Evolutionary conservation across 2,797 vertebrate species (phyloP).

Genomic region (Sebastes taczanowskii): DNA sequence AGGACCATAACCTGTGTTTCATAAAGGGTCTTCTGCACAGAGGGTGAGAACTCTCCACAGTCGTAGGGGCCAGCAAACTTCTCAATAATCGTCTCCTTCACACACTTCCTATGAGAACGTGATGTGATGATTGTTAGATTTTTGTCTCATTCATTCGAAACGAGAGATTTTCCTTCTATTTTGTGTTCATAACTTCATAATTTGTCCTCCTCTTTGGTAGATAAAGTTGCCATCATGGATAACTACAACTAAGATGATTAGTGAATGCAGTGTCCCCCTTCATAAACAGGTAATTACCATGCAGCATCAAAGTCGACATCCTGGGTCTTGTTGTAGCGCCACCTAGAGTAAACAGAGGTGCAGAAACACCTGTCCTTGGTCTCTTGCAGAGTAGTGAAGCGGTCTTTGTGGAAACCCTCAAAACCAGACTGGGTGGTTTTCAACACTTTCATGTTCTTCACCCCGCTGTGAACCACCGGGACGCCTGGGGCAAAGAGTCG

Average conservation of each 20-base stretch:
- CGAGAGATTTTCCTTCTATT: not conserved
- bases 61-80: conserved; percentile 92
- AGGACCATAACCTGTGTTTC: conserved; percentile 86
- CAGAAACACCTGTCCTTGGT: conserved; percentile 91
- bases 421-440: conserved; percentile 98
- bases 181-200: not conserved
- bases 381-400: conserved; percentile 91
- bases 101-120: conserved; percentile 79
- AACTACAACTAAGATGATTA: not conserved
- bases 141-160: not conserved
- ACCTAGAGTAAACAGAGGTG: conserved; percentile 89
- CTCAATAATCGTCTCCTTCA: conserved; percentile 87
- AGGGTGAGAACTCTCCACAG: conserved; percentile 90
- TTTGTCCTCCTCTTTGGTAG: not conserved
- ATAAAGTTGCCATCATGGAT: not conserved
- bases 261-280: not conserved
- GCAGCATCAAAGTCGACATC: conserved; percentile 85
- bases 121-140: not conserved
- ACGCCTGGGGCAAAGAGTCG: conserved; percentile 68
- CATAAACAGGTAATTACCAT: conserved; percentile 82
- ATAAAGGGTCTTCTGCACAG: conserved; percentile 96
- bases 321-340: conserved; percentile 85
- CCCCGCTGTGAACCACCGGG: conserved; percentile 88
- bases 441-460: conserved; percentile 92
- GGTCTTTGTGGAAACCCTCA: conserved; percentile 88